Evolutionary conservation across 2,113 vertebrate species (phyloP).

Genomic region (Psittacula cyanocephala): DNA sequence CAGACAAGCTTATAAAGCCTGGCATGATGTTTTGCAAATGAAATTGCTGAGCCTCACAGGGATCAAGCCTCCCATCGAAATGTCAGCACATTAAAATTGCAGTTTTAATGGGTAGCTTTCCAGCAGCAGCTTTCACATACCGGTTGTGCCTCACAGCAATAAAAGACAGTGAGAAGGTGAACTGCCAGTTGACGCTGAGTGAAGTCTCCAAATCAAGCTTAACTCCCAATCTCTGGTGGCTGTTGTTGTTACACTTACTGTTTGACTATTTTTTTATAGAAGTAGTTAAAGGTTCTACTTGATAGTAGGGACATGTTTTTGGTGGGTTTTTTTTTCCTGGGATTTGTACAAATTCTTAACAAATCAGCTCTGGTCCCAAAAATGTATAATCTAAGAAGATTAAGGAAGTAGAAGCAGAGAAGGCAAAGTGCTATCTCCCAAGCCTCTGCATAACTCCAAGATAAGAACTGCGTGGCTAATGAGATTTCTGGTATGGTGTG

Average conservation of each 20-base stretch:
- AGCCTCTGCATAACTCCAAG: background rate
- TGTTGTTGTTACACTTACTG: background rate
- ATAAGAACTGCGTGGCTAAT: background rate
- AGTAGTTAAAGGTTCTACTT: background rate
- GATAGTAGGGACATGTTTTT: background rate
- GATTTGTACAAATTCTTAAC: background rate
- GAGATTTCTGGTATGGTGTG: background rate
- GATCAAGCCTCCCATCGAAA: background rate
- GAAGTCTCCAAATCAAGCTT: background rate
- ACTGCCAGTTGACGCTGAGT: background rate
- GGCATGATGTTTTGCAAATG: background rate
- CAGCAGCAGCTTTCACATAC: background rate
- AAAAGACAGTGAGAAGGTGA: background rate
- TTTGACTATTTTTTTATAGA: background rate
- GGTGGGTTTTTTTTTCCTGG: background rate
- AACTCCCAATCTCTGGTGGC: background rate
- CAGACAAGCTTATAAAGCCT: background rate
- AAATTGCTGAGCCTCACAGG: background rate
- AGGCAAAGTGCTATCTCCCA: background rate
- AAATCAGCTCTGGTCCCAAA: background rate
- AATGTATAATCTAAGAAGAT: background rate
- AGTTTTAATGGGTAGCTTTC: conserved; percentile 12
- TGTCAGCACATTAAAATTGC: conserved; percentile 2
- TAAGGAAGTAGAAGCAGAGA: background rate
- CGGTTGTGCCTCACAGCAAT: background rate